Conservation (phyloP, 2,888 invertebrate species). For the Theodoxus fluviatilis region DNA sequence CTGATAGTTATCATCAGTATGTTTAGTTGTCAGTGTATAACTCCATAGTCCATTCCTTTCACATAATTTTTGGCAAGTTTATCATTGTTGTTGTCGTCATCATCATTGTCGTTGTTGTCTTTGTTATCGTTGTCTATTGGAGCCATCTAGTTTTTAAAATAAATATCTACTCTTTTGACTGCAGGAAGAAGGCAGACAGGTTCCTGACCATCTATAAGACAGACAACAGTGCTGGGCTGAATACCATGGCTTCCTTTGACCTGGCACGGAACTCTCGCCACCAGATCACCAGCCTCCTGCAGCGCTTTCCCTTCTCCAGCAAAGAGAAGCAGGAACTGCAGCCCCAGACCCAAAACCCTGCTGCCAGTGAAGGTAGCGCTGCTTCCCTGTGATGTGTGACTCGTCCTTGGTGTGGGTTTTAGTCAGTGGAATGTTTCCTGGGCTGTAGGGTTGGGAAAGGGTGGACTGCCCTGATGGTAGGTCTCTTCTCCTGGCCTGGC, state of each 20-base stretch:
- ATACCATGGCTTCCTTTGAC: slow-evolving; percentile 71
- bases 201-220: slow-evolving; percentile 77
- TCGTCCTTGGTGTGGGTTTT: neutral
- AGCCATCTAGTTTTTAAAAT: neutral
- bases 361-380: slow-evolving; percentile 69
- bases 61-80: neutral
- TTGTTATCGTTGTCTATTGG: neutral
- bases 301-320: slow-evolving; percentile 75
- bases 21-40: neutral
- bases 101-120: too few relatives aligned
- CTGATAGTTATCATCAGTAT: too few relatives aligned
- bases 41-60: neutral
- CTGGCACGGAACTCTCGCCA: slow-evolving; percentile 74
- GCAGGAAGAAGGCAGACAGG: slow-evolving; percentile 73
- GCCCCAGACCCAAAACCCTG: slow-evolving; percentile 74
- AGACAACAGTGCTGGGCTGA: slow-evolving; percentile 64
- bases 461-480: neutral
- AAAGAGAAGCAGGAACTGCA: slow-evolving; percentile 77
- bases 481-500: neutral
- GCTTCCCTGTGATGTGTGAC: neutral
- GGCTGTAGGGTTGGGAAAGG: too few relatives aligned
- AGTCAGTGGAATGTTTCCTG: neutral
- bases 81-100: neutral
- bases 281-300: slow-evolving; percentile 72
- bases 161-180: slow-evolving; percentile 13